A percentile compares a stretch with the other conserved stretches of the same genome.
phyloP scores from a whole-genome alignment of 1,140 invertebrate species.

The Aphidius gifuensis region DNA sequence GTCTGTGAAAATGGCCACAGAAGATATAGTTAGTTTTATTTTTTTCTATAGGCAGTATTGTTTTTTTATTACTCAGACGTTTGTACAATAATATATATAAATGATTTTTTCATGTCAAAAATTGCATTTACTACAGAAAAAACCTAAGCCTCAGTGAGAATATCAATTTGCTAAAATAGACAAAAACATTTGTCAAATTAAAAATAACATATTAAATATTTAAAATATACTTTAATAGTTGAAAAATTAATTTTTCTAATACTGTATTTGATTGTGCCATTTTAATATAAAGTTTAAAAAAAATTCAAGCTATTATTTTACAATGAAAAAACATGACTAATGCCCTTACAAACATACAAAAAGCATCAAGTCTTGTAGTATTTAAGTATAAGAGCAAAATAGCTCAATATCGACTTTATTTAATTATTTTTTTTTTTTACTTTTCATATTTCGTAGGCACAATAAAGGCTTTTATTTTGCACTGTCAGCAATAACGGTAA shows the following conservation, averaged over 20 bases:
- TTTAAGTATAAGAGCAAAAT: background rate
- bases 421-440: conserved; percentile 18
- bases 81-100: conserved; percentile 5
- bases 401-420: conserved; percentile 17
- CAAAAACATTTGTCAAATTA: conserved; percentile 25
- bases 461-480: conserved; percentile 42
- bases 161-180: conserved; percentile 10
- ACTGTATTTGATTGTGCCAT: background rate
- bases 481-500: conserved; percentile 36
- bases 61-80: background rate
- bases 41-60: background rate
- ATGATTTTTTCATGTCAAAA: background rate
- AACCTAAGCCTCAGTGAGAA: conserved; percentile 1
- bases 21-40: too few species aligned
- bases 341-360: conserved; percentile 24
- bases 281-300: background rate
- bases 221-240: background rate
- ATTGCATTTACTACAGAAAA: too few species aligned
- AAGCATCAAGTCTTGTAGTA: conserved; percentile 23
- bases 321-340: background rate
- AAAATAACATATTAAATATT: background rate
- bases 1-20: too few species aligned
- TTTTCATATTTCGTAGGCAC: conserved; percentile 37
- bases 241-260: too few species aligned
- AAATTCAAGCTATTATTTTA: background rate